Evolutionary conservation across 2,888 invertebrate species (phyloP).

Genomic region (Sinohyriopsis cumingii): DNA sequence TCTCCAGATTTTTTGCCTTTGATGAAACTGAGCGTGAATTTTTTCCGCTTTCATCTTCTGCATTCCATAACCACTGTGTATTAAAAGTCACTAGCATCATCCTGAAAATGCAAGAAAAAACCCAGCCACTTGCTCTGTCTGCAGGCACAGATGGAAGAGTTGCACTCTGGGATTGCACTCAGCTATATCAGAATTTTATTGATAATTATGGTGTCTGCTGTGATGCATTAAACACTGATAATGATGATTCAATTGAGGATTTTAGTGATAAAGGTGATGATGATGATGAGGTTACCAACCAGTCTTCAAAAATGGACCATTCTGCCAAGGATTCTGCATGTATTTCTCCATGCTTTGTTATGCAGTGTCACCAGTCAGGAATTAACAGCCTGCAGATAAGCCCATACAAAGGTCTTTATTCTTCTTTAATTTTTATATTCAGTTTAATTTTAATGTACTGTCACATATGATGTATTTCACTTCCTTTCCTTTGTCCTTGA

Average conservation of each 20-base stretch:
- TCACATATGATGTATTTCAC: too few relatives aligned
- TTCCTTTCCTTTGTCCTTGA: too few relatives aligned
- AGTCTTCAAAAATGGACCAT: neutral
- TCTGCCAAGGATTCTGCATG: neutral
- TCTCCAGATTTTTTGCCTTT: constrained; percentile 55
- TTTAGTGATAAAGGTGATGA: too few relatives aligned
- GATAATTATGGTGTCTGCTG: neutral
- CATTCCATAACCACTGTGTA: constrained; percentile 79
- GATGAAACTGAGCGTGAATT: constrained; percentile 46
- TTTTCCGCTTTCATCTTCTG: constrained; percentile 59
- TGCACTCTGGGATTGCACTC: constrained; percentile 79
- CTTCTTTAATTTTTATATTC: too few relatives aligned
- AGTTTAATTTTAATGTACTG: too few relatives aligned
- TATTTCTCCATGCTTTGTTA: constrained; percentile 5
- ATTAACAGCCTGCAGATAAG: constrained; percentile 79
- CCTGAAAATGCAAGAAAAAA: constrained; percentile 3
- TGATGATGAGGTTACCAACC: neutral
- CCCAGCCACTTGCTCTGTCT: constrained; percentile 73
- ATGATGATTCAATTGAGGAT: too few relatives aligned
- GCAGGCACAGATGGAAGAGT: constrained; percentile 83
- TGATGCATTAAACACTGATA: neutral
- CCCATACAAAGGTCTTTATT: constrained; percentile 64
- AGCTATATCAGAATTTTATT: constrained; percentile 36
- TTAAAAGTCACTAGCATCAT: constrained; percentile 77
- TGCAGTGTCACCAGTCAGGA: constrained; percentile 81